phyloP scores from a whole-genome alignment of 2,888 invertebrate species.

The Lasioglossum lativentre region DNA sequence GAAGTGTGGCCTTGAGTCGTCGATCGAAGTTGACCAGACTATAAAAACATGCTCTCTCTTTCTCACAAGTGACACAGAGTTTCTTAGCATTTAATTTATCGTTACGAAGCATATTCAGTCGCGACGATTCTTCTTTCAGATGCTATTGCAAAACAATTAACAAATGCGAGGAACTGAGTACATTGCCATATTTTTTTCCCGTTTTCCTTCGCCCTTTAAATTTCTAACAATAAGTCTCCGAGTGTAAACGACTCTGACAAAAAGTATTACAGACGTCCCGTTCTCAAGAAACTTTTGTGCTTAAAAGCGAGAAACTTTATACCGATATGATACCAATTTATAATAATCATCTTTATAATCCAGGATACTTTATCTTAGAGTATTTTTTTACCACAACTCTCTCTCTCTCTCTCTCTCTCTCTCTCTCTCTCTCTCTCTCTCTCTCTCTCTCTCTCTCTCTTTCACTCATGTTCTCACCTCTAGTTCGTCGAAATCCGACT shows the following conservation, averaged over 20 bases:
- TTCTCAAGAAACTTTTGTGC: constrained; percentile 21
- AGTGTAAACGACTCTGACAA: constrained; percentile 28
- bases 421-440: background rate
- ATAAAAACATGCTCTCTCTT: constrained; percentile 42
- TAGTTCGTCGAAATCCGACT: constrained; percentile 40
- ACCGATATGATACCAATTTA: constrained; percentile 24
- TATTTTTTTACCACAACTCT: constrained; percentile 1
- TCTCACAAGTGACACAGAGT: constrained; percentile 55
- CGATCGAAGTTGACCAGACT: background rate
- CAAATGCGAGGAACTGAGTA: constrained; percentile 65
- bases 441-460: background rate
- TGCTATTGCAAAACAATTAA: constrained; percentile 48
- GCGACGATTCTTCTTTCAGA: constrained; percentile 39
- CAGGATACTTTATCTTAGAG: constrained; percentile 27
- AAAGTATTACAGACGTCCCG: constrained; percentile 13
- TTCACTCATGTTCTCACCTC: background rate
- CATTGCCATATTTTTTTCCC: constrained; percentile 33
- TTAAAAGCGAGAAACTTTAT: constrained; percentile 28
- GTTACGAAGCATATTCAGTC: constrained; percentile 58
- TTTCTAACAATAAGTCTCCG: constrained; percentile 31
- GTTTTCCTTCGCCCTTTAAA: constrained; percentile 7
- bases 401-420: background rate
- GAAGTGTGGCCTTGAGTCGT: background rate
- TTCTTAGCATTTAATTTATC: constrained; percentile 46
- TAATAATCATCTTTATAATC: constrained; percentile 1